Evolutionary conservation across 2,888 invertebrate genomes (phyloP).

Genomic region (Zygaena filipendulae): DNA sequence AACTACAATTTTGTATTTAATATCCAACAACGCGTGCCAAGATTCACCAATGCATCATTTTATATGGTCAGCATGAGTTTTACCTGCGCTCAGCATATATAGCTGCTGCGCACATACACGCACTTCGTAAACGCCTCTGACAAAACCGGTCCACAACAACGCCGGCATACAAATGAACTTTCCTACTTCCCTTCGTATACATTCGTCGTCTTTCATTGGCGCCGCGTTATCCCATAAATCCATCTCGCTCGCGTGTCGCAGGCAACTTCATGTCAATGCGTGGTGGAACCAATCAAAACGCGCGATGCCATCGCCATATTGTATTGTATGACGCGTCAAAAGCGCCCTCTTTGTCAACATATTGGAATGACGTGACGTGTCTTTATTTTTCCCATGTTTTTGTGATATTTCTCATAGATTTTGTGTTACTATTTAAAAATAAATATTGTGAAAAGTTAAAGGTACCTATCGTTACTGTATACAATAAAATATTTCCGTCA

Average conservation of each 20-base stretch:
- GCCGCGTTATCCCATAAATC: slow-evolving; percentile 61
- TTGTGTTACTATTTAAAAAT: no score
- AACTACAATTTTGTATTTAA: no score
- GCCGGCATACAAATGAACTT: slow-evolving; percentile 59
- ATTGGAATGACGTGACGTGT: slow-evolving; percentile 33
- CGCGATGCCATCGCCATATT: slow-evolving; percentile 59
- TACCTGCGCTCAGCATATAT: slow-evolving; percentile 59
- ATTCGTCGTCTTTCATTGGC: slow-evolving; percentile 61
- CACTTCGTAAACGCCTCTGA: slow-evolving; percentile 59
- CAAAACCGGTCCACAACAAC: slow-evolving; percentile 54
- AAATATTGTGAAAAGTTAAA: no score
- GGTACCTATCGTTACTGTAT: no score
- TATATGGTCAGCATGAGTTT: slow-evolving; percentile 42
- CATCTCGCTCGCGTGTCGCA: slow-evolving; percentile 48
- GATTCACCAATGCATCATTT: slow-evolving; percentile 44
- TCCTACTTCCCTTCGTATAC: slow-evolving; percentile 37
- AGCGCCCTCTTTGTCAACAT: slow-evolving; percentile 48
- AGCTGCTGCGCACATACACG: slow-evolving; percentile 51
- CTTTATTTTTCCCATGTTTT: slow-evolving; percentile 51
- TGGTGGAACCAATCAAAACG: slow-evolving; percentile 38
- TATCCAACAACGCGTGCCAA: no score
- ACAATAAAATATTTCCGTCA: no score
- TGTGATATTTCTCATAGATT: slow-evolving; percentile 41
- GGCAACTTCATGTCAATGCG: slow-evolving; percentile 49
- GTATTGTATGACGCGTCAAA: slow-evolving; percentile 51